Evolutionary conservation across 1,140 invertebrate genomes (phyloP), one percentile per base, ranked within the genome.

Genomic region (Magallana gigas): DNA sequence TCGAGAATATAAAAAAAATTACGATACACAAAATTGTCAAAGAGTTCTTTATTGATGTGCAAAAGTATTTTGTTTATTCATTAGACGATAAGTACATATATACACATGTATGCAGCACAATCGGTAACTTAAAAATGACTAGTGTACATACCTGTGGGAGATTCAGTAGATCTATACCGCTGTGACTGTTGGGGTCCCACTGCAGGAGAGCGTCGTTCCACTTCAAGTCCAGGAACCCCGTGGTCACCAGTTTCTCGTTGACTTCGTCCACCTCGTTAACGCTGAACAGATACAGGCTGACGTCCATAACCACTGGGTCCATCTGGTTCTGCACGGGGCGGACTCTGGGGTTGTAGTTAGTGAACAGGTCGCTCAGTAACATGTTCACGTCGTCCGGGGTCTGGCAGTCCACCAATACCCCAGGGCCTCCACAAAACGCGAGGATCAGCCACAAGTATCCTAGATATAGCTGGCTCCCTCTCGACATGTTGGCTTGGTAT

Each of bases 131-230:
- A 23, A n/a, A 14, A 0, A n/a, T 64, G 14, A 64, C 0, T 64
- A 64, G 8, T 64, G 1, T 0, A 16, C n/a, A n/a, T n/a, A 64
- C 82, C 57, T 87, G 62, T 8, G 62, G 62, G n/a, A 64, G 8
- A n/a, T 68, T 11, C 0, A 87, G 12, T 59, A 14, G 8, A 12
- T 16, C 23, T 48, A 62, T 18, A 18, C n/a, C 59, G 57, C 12
- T 36, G 16, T 48, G 3, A 16, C 12, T n/a, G 18, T 14, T 16
- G 9, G 62, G 84, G 7, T 29, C 56, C 58, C 84, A 85, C 9
- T 57, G 23, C 14, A 85, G 57, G 12, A 64, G 59, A 12, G 64
- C 60, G 29, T 85, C 84, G 48, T 9, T 85, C 59, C 59, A 64
- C 62, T 36, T 8, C n/a, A 85, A 0, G n/a, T 8, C 23, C 8